These are phyloP conservation scores for Stenichneumon culpator DNA, from an alignment of 2,888 invertebrate species.

Conservation along the genomic window DNA sequence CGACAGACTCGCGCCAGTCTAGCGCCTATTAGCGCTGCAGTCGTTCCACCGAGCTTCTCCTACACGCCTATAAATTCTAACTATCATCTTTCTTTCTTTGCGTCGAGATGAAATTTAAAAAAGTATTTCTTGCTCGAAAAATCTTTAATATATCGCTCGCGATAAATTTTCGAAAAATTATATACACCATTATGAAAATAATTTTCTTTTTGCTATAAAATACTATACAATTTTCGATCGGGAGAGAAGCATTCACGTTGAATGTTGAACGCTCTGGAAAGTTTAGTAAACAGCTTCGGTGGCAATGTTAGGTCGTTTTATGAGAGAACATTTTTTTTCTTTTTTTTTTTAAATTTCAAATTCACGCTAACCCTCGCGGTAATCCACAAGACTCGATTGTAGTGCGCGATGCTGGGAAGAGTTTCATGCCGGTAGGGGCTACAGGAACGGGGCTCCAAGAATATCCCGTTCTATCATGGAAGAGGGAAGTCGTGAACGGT, in stretches of 20 bases:
- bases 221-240: no score
- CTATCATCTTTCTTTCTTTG: background rate
- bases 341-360: background rate
- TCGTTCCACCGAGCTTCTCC: background rate
- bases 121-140: background rate
- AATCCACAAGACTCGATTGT: background rate
- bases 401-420: slow-evolving; percentile 15
- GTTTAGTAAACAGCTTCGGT: background rate
- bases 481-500: slow-evolving; percentile 47
- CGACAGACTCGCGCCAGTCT: background rate
- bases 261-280: no score
- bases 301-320: background rate
- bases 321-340: background rate
- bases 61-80: background rate
- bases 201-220: no score
- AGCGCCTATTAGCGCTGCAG: slow-evolving; percentile 8
- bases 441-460: slow-evolving; percentile 41
- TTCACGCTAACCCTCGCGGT: background rate
- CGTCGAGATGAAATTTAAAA: background rate
- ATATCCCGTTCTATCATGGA: slow-evolving; percentile 53
- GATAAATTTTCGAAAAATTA: background rate
- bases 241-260: background rate
- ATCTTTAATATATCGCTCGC: background rate
- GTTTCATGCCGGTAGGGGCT: slow-evolving; percentile 10
- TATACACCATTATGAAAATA: background rate